phyloP scores from a whole-genome alignment of 2,113 vertebrate species.

The Cryptotis parvus region DNA sequence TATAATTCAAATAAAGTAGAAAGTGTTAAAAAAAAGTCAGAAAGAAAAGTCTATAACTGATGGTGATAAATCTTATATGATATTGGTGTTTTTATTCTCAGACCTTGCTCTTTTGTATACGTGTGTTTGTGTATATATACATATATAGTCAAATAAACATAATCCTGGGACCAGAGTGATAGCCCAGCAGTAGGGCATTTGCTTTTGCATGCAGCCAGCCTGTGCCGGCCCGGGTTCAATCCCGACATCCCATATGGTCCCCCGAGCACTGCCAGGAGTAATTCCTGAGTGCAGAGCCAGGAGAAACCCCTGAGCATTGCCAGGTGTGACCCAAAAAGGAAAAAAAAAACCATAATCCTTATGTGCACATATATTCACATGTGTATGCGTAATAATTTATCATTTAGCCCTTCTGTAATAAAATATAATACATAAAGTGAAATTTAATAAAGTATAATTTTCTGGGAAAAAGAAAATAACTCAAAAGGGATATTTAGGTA shows the following conservation, averaged over 20 bases:
- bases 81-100: constrained; percentile 6
- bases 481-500: too few relatives aligned
- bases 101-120: neutral
- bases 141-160: neutral
- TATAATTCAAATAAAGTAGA: neutral
- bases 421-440: neutral
- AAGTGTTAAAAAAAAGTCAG: neutral
- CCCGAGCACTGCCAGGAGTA: too few relatives aligned
- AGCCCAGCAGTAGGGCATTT: too few relatives aligned
- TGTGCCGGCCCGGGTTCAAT: too few relatives aligned
- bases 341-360: neutral
- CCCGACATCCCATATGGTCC: too few relatives aligned
- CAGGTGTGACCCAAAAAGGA: too few relatives aligned
- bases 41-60: neutral
- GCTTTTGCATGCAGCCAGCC: too few relatives aligned
- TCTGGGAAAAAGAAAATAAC: too few relatives aligned
- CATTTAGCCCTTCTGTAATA: neutral
- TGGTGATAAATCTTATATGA: constrained; percentile 16
- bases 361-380: neutral
- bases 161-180: too few relatives aligned
- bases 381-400: neutral
- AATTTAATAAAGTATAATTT: neutral
- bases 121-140: neutral
- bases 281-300: too few relatives aligned
- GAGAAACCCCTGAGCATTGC: too few relatives aligned